phyloP scores from a whole-genome alignment of 2,797 vertebrate genomes.

The Molossus molossus region DNA sequence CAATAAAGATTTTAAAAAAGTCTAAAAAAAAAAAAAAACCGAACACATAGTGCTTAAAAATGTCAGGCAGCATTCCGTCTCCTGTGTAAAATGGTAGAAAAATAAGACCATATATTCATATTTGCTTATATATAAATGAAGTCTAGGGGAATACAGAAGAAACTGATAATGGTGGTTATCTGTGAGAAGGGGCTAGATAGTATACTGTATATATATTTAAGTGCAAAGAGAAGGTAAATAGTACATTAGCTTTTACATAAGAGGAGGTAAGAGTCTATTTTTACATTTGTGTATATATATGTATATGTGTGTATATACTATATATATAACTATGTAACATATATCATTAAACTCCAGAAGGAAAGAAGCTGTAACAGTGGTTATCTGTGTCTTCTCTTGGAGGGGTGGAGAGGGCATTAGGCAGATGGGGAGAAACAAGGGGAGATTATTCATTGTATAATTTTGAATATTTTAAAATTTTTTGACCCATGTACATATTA shows the following conservation, averaged over 20 bases:
- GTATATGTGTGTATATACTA: too few relatives aligned
- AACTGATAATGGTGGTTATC: neutral
- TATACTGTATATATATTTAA: neutral
- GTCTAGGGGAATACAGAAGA: neutral
- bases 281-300: neutral
- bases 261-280: neutral
- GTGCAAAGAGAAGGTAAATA: neutral
- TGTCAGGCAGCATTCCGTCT: neutral
- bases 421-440: neutral
- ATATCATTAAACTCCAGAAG: neutral
- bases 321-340: neutral
- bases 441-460: neutral
- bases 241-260: constrained; percentile 12
- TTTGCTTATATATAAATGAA: neutral
- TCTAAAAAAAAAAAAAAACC: too few relatives aligned
- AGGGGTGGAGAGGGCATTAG: neutral
- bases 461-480: constrained; percentile 15
- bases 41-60: neutral
- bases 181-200: neutral
- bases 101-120: constrained; percentile 8
- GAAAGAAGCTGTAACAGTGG: neutral
- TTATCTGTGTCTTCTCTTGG: neutral
- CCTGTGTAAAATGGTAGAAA: constrained; percentile 3
- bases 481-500: neutral
- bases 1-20: too few relatives aligned